Base-by-base conservation (phyloP, 2,888 invertebrate genomes). In the Brassicogethes aeneus region DNA sequence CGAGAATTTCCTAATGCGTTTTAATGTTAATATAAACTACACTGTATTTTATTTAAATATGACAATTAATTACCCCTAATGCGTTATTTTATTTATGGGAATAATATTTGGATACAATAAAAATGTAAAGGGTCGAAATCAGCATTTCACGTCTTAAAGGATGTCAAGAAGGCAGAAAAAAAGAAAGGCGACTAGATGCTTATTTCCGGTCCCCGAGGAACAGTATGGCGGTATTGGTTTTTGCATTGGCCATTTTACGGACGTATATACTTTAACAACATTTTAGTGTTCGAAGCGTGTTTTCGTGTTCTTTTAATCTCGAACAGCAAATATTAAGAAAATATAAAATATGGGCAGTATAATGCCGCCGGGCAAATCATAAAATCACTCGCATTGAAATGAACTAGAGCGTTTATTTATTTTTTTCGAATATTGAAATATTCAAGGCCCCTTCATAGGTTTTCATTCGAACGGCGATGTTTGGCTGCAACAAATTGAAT, bases 401-500 rank as follows among this genome's bases (percentile, higher is more conserved):
- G 23, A 7, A 10, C 10, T 5, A 23, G 5, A 10, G 23, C 10
- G 10, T 23, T 7, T 23, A 23, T 23, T 23, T 10, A 7, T 23
- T 23, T 23, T 23, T 23, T 23, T 23, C 10, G 39, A 45, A 46
- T 44, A 48, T 41, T 42, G 44, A 42, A 46, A 43, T 42, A 36
- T 43, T 41, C 40, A 17, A 34, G 15, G 34, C 33, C 23, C 40
- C 37, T 41, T 33, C 30, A 43, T 46, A 43, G 36, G 41, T 46
- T 48, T 44, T 39, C 37, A 46, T 23, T 23, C n/a, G 23, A 23
- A 23, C 10, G 23, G 23, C 5, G 36, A 39, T 41, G 45, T 48
- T 44, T 44, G 33, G 34, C 36, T 44, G 43, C 37, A 44, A 40
- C 42, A 47, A 46, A 42, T 42, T 47, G 43, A 42, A 45, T 49